phyloP scores from a whole-genome alignment of 2,113 vertebrate species.

The Hyperoodon ampullatus region DNA sequence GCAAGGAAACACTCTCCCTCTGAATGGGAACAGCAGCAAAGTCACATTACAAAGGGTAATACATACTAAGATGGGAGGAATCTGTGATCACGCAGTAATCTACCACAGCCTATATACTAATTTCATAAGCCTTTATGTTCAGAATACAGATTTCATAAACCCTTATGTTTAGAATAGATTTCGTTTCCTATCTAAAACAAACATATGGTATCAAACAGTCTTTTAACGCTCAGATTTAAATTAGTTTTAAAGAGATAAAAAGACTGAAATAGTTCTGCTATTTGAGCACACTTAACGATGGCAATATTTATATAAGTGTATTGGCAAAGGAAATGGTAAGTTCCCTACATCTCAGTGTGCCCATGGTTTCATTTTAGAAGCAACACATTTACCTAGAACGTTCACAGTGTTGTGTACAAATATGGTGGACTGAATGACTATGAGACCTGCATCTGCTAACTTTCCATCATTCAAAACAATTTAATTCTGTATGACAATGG shows the following conservation, averaged over 20 bases:
- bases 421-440: neutral
- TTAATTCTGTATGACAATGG: constrained; percentile 19
- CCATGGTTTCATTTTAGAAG: constrained; percentile 44
- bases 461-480: neutral
- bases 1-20: neutral
- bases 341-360: constrained; percentile 46
- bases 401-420: neutral
- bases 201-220: constrained; percentile 86
- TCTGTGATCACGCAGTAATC: neutral
- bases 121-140: constrained; percentile 68
- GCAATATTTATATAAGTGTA: constrained; percentile 80
- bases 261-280: constrained; percentile 76
- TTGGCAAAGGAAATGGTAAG: constrained; percentile 73
- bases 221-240: constrained; percentile 84
- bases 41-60: neutral
- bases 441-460: neutral
- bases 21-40: neutral
- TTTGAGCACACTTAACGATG: constrained; percentile 76
- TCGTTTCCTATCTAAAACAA: constrained; percentile 83
- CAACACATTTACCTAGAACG: constrained; percentile 44
- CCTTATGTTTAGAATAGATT: constrained; percentile 83
- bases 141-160: constrained; percentile 79
- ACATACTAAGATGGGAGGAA: neutral
- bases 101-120: constrained; percentile 16
- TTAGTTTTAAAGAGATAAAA: constrained; percentile 80